Evolutionary conservation across 2,888 invertebrate species (phyloP).

Genomic region (Lycia hirtaria): DNA sequence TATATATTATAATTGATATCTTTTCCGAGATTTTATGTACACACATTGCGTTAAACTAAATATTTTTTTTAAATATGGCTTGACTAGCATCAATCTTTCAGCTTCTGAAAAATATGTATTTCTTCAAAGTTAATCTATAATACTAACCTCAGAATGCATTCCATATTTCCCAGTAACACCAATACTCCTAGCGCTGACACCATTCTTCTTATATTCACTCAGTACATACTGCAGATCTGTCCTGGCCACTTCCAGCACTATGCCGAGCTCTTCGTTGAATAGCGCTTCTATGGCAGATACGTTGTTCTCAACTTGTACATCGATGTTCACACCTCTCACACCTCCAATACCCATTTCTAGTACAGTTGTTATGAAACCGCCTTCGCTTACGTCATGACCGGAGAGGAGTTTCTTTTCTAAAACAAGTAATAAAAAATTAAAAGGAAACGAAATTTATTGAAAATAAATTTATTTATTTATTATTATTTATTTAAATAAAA

Average conservation of each 20-base stretch:
- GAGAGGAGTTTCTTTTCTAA: conserved; percentile 89
- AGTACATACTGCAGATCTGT: conserved; percentile 85
- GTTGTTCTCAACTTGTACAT: conserved; percentile 75
- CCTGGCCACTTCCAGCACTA: conserved; percentile 90
- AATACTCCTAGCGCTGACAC: conserved; percentile 88
- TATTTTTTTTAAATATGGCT: too few relatives aligned
- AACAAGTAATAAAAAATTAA: conserved; percentile 12
- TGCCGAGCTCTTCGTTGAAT: conserved; percentile 95
- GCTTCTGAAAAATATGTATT: too few relatives aligned
- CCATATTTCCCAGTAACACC: conserved; percentile 89
- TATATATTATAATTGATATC: too few relatives aligned
- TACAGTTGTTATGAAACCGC: conserved; percentile 95
- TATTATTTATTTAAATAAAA: too few relatives aligned
- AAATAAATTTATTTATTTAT: too few relatives aligned
- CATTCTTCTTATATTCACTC: conserved; percentile 84
- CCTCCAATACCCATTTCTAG: conserved; percentile 99
- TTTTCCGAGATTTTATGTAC: too few relatives aligned
- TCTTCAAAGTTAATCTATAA: too few relatives aligned
- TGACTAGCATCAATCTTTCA: too few relatives aligned
- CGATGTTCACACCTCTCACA: conserved; percentile 90
- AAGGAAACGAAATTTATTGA: too few relatives aligned
- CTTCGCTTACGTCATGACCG: conserved; percentile 99
- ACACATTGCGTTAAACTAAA: too few relatives aligned
- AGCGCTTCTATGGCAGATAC: conserved; percentile 88
- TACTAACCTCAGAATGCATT: conserved; percentile 85